Evolutionary conservation across 2,113 vertebrate species (phyloP), one percentile per base, ranked within the genome.

Genomic region (Otolemur garnettii): DNA sequence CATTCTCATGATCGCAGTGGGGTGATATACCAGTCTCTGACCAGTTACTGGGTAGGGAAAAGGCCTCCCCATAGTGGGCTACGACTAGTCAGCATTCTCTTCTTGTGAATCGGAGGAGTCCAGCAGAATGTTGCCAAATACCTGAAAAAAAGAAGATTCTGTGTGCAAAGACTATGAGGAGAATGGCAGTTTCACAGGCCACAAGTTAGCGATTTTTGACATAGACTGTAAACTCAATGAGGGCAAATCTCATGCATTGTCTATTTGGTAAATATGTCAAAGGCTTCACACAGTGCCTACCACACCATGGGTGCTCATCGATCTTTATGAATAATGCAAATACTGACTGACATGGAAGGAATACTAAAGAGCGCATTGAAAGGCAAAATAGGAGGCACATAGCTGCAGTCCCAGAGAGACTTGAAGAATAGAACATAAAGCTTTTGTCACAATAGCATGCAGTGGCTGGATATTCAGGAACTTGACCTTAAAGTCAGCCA

Each of bases 271-370:
- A 22, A 8, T 35, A 33, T 92, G 26, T 69, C 12, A 68, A 93
- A 82, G 21, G 2, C 8, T 95, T 81, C 78, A 57, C 5, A 79
- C 14, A 69, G 6, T 26, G 11, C 5, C 13, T 74, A 42, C 33
- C 33, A 19, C 35, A 72, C 7, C 74, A 3, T 14, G 13, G 19
- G 15, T 57, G 4, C 28, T 69, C 42, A 77, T 79, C 13, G 66
- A 81, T 21, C 68, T 66, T 87, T 81, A 69, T 83, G 4, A 90
- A 71, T 79, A 86, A 93, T 64, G 7, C 3, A 91, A 91, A 68
- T 30, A 68, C 11, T 50, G 22, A 68, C 11, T 50, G 22, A 62
- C 42, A 38, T 68, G 77, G 24, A 71, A 53, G 64, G 1, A n/a
- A 86, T 92, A 57, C 26, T 33, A 42, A 75, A 45, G 15, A 12